These are phyloP conservation scores for Isoperla grammatica DNA, from an alignment of 2,888 invertebrate genomes.

Conservation along the genomic window DNA sequence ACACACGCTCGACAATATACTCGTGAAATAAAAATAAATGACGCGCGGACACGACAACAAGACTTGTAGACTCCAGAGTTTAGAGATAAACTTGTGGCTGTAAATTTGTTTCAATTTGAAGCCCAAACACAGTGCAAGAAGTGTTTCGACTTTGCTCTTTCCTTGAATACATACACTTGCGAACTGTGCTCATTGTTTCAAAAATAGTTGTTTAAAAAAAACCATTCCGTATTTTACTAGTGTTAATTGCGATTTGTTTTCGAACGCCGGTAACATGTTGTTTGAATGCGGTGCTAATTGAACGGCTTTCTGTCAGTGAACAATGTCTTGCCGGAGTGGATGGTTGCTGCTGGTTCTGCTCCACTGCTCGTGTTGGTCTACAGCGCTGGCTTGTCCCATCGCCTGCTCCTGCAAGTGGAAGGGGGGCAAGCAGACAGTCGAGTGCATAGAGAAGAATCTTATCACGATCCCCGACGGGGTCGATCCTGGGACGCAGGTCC, in stretches of 20 bases:
- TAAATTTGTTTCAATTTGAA: too few relatives aligned
- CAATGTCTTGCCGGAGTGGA: neutral
- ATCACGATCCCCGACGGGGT: conserved; percentile 72
- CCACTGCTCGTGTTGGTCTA: conserved; percentile 23
- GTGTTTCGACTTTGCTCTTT: too few relatives aligned
- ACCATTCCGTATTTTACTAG: too few relatives aligned
- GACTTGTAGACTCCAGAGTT: neutral
- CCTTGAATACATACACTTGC: too few relatives aligned
- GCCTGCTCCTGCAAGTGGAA: conserved; percentile 89
- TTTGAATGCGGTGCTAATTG: too few relatives aligned
- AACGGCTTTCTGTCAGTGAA: neutral
- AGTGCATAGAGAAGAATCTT: conserved; percentile 74
- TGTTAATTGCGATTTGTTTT: too few relatives aligned
- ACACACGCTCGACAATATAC: conserved; percentile 5
- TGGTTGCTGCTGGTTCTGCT: conserved; percentile 18
- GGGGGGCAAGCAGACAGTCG: conserved; percentile 84
- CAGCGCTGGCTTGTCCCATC: conserved; percentile 58
- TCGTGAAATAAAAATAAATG: conserved; percentile 9
- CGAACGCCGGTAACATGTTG: too few relatives aligned
- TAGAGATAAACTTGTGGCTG: too few relatives aligned
- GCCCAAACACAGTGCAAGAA: too few relatives aligned
- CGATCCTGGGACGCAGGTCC: conserved; percentile 78
- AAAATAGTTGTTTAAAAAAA: too few relatives aligned
- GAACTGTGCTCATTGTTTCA: too few relatives aligned
- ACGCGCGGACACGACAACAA: neutral